phyloP scores from a whole-genome alignment of 2,113 vertebrate genomes.

The Brachyhypopomus occidentalis region DNA sequence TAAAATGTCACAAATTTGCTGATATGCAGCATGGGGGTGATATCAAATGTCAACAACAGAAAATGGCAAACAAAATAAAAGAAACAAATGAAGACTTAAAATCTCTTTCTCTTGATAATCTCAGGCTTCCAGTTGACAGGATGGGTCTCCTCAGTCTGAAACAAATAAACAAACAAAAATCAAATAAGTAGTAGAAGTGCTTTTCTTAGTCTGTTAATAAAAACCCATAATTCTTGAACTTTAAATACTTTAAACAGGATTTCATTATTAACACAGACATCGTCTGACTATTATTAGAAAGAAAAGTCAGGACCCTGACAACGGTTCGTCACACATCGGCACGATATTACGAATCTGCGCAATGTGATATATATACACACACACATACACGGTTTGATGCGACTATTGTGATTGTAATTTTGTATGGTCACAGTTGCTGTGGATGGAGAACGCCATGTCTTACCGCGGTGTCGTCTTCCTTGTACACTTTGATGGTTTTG shows the following conservation, averaged over 20 bases:
- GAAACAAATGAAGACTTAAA: slow-evolving; percentile 67
- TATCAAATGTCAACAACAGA: neutral
- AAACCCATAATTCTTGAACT: neutral
- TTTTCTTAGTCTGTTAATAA: neutral
- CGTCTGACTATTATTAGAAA: too few relatives aligned
- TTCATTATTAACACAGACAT: too few relatives aligned
- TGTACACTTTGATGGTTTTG: slow-evolving; percentile 98
- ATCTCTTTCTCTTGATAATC: slow-evolving; percentile 97
- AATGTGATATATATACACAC: neutral
- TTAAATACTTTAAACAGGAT: too few relatives aligned
- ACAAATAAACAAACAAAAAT: slow-evolving; percentile 35
- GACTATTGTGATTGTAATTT: neutral
- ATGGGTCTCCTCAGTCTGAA: slow-evolving; percentile 95
- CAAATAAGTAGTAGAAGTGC: neutral
- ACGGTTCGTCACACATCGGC: too few relatives aligned
- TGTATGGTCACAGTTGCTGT: neutral
- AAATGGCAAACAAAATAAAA: slow-evolving; percentile 5
- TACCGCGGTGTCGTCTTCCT: slow-evolving; percentile 94
- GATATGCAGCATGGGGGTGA: neutral
- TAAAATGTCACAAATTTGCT: neutral
- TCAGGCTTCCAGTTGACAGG: slow-evolving; percentile 98
- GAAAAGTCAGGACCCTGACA: too few relatives aligned
- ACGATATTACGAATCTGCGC: too few relatives aligned
- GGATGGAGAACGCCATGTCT: slow-evolving; percentile 42
- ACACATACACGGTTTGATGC: neutral